Conservation (phyloP, 2,797 vertebrate species). For the Notolabrus celidotus region DNA sequence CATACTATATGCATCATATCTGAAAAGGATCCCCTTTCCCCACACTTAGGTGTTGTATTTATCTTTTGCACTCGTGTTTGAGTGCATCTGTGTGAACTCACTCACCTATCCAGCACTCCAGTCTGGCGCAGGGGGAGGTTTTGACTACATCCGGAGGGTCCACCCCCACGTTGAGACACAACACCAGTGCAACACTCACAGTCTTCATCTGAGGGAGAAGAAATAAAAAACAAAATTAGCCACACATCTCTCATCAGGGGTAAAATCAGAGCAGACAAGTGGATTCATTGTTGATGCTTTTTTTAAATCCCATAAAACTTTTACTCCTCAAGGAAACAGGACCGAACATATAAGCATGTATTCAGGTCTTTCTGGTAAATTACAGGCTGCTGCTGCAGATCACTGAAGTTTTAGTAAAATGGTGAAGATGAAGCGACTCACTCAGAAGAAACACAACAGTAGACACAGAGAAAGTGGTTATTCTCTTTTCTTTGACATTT, state of each 20-base stretch:
- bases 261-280: neutral
- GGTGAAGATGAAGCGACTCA: constrained; percentile 16
- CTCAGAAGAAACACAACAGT: constrained; percentile 6
- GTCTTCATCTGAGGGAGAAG: constrained; percentile 94
- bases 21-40: neutral
- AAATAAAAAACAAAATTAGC: constrained; percentile 2
- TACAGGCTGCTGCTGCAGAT: constrained; percentile 4
- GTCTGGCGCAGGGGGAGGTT: constrained; percentile 95
- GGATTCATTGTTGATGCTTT: neutral
- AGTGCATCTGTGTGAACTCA: constrained; percentile 10
- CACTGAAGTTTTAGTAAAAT: constrained; percentile 16
- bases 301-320: neutral
- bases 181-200: constrained; percentile 96
- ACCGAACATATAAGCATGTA: neutral
- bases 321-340: neutral
- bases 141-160: constrained; percentile 99
- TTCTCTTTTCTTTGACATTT: neutral
- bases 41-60: neutral
- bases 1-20: too few relatives aligned
- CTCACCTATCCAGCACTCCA: constrained; percentile 99
- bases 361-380: neutral
- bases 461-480: neutral
- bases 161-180: constrained; percentile 98
- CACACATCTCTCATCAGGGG: neutral
- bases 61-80: neutral